Evolutionary conservation across 2,113 vertebrate genomes (phyloP).

Genomic region (Arvicanthis niloticus): DNA sequence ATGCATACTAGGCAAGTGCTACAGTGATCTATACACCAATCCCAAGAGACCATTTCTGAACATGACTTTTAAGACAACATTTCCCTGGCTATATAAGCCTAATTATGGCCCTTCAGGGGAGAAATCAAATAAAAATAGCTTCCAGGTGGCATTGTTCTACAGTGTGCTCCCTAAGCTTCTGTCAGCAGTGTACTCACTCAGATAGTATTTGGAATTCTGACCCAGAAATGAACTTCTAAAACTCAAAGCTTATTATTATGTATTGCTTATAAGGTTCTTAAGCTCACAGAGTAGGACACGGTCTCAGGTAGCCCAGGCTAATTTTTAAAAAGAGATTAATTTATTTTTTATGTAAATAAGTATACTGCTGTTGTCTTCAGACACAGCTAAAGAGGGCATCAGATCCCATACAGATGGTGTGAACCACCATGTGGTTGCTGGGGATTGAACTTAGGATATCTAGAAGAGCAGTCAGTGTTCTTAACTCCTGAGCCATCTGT

Average conservation of each 20-base stretch:
- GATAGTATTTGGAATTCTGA: slow-evolving; percentile 39
- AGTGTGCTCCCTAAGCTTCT: not conserved
- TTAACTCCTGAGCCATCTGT: no score
- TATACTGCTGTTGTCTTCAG: no score
- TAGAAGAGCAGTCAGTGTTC: no score
- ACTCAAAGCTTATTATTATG: slow-evolving; percentile 1
- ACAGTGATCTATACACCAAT: not conserved
- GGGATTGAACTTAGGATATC: no score
- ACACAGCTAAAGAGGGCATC: no score
- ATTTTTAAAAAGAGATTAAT: not conserved
- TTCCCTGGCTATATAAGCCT: not conserved
- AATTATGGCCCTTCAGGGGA: slow-evolving; percentile 16
- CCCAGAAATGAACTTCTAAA: slow-evolving; percentile 61
- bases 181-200: not conserved
- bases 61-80: not conserved
- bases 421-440: no score
- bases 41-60: not conserved
- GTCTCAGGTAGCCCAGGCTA: not conserved
- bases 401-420: no score
- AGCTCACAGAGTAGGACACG: not conserved
- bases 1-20: not conserved
- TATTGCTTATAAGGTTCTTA: not conserved
- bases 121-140: not conserved
- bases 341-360: no score
- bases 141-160: not conserved